Evolutionary conservation across 1,140 invertebrate genomes (phyloP).

Genomic region (Archegozetes longisetosus): DNA sequence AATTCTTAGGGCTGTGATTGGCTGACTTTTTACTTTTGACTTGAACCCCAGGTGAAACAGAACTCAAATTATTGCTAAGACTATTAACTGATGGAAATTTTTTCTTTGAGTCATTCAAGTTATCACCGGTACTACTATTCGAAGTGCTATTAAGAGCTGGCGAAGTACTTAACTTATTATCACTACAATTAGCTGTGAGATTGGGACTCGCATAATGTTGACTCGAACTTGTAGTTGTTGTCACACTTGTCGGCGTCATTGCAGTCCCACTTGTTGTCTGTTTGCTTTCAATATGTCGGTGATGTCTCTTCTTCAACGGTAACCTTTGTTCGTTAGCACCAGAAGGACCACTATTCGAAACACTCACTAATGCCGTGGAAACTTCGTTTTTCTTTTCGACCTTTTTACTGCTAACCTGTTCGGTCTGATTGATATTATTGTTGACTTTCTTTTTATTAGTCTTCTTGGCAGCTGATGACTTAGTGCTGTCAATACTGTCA

Average conservation of each 20-base stretch:
- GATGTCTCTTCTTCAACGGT: slow-evolving; percentile 22
- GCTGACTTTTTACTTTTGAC: no score
- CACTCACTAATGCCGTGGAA: slow-evolving; percentile 16
- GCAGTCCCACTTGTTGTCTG: background rate
- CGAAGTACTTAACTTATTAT: background rate
- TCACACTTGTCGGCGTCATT: background rate
- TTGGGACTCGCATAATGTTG: background rate
- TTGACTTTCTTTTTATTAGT: background rate
- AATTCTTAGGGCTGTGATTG: no score
- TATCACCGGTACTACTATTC: background rate
- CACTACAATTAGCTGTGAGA: background rate
- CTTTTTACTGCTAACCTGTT: background rate
- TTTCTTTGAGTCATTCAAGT: background rate
- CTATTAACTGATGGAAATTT: background rate
- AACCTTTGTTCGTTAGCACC: slow-evolving; percentile 32
- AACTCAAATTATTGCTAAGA: background rate
- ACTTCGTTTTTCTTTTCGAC: slow-evolving; percentile 8
- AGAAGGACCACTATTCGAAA: background rate
- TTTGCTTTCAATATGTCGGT: slow-evolving; percentile 21
- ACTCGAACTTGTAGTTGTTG: background rate
- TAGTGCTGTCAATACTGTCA: background rate
- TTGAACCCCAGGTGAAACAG: no score
- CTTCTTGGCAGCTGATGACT: background rate
- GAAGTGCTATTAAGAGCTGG: background rate
- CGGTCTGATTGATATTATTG: background rate